Conservation (phyloP, 2,888 invertebrate genomes). For the Silvanus unidentatus region DNA sequence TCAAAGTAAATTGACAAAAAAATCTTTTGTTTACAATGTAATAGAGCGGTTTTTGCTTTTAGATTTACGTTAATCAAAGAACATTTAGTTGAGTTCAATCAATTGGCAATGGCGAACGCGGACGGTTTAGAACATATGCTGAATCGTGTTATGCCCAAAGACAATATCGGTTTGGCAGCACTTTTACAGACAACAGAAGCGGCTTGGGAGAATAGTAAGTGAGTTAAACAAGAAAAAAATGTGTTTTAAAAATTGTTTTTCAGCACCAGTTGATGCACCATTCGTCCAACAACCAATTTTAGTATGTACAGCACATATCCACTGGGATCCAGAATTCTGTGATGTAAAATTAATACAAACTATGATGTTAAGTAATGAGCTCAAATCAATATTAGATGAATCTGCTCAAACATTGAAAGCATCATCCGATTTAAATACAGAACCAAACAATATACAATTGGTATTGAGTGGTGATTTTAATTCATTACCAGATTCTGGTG, state of each 20-base stretch:
- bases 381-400: conserved; percentile 82
- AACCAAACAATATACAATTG: conserved; percentile 79
- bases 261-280: conserved; percentile 63
- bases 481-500: conserved; percentile 96
- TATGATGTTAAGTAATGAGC: conserved; percentile 96
- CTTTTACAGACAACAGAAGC: conserved; percentile 90
- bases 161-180: conserved; percentile 96
- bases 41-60: conserved; percentile 28
- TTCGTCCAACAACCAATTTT: conserved; percentile 79
- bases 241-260: conserved; percentile 10
- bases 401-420: conserved; percentile 69
- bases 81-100: conserved; percentile 96
- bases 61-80: conserved; percentile 94
- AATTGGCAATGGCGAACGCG: conserved; percentile 96
- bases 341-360: conserved; percentile 99
- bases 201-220: conserved; percentile 83
- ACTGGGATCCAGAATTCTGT: conserved; percentile 99
- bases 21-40: not conserved
- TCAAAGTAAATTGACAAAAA: conserved; percentile 68
- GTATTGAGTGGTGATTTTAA: conserved; percentile 94
- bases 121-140: conserved; percentile 98
- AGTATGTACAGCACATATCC: conserved; percentile 97
- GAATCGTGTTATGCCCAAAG: conserved; percentile 98
- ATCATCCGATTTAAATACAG: conserved; percentile 58
- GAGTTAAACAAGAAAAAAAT: too few relatives aligned